These are phyloP conservation scores for Luperina testacea DNA, from an alignment of 2,888 invertebrate genomes.

Conservation along the genomic window DNA sequence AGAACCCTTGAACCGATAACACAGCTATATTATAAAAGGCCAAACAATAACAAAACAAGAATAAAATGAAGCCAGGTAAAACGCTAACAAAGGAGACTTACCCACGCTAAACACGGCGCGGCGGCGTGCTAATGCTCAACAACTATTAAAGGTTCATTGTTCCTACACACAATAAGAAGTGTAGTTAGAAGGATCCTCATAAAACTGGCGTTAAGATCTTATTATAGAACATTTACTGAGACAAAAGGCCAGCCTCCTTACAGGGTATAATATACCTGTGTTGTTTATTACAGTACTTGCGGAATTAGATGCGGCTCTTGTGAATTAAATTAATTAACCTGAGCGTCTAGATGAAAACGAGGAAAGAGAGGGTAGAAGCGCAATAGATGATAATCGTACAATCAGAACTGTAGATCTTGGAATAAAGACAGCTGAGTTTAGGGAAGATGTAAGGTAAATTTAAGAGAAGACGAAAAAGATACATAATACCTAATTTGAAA, in stretches of 20 bases:
- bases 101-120: constrained; percentile 34
- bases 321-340: constrained; percentile 59
- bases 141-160: constrained; percentile 70
- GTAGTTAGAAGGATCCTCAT: constrained; percentile 64
- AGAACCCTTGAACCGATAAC: constrained; percentile 42
- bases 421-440: constrained; percentile 1
- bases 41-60: constrained; percentile 33
- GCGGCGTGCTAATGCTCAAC: constrained; percentile 63
- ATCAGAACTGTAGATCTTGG: background rate
- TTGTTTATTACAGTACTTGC: constrained; percentile 49
- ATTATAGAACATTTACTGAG: constrained; percentile 61
- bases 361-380: constrained; percentile 3
- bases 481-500: background rate
- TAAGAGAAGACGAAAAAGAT: background rate
- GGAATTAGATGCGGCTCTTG: constrained; percentile 55
- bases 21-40: constrained; percentile 51
- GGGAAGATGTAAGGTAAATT: background rate
- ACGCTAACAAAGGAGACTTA: constrained; percentile 35
- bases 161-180: constrained; percentile 64
- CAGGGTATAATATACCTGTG: constrained; percentile 46
- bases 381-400: constrained; percentile 9
- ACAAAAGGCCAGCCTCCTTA: constrained; percentile 60
- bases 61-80: constrained; percentile 48
- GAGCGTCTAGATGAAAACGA: constrained; percentile 14
- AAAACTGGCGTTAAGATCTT: constrained; percentile 66